These are phyloP conservation scores for Battus philenor DNA, from an alignment of 1,140 invertebrate genomes.

Conservation along the genomic window DNA sequence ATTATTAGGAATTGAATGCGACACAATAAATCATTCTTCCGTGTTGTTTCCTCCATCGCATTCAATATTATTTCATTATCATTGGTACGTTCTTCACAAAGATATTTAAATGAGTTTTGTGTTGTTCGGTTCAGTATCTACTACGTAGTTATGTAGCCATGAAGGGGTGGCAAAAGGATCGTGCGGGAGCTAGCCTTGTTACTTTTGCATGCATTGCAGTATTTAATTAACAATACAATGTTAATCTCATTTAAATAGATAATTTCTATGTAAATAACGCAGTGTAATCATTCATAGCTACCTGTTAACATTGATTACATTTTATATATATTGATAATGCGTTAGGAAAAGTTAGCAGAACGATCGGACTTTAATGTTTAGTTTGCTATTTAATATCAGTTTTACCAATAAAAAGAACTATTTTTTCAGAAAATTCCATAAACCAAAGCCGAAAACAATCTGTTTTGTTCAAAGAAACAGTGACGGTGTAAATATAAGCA, in stretches of 20 bases:
- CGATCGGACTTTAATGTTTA: too few species aligned
- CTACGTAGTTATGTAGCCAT: constrained; percentile 29
- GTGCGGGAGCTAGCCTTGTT: constrained; percentile 47
- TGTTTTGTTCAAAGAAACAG: too few species aligned
- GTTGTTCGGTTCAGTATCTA: constrained; percentile 14
- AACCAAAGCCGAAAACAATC: too few species aligned
- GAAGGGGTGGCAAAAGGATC: constrained; percentile 32
- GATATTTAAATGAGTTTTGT: constrained; percentile 35
- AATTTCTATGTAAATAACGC: constrained; percentile 29
- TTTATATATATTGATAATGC: too few species aligned
- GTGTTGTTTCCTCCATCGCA: constrained; percentile 21
- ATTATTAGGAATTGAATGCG: constrained; percentile 22
- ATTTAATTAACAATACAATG: constrained; percentile 35
- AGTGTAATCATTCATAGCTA: constrained; percentile 32
- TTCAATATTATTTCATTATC: constrained; percentile 26
- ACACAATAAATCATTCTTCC: constrained; percentile 28
- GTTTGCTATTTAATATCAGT: too few species aligned
- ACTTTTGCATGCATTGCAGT: constrained; percentile 26
- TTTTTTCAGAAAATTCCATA: too few species aligned
- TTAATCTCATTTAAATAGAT: constrained; percentile 32
- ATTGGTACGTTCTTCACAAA: constrained; percentile 25
- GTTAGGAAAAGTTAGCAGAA: too few species aligned
- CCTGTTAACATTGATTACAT: constrained; percentile 35
- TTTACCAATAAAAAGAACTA: too few species aligned
- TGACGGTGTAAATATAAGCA: too few species aligned